Base-by-base conservation (phyloP, 2,888 invertebrate species). In the Augochlorella aurata region DNA sequence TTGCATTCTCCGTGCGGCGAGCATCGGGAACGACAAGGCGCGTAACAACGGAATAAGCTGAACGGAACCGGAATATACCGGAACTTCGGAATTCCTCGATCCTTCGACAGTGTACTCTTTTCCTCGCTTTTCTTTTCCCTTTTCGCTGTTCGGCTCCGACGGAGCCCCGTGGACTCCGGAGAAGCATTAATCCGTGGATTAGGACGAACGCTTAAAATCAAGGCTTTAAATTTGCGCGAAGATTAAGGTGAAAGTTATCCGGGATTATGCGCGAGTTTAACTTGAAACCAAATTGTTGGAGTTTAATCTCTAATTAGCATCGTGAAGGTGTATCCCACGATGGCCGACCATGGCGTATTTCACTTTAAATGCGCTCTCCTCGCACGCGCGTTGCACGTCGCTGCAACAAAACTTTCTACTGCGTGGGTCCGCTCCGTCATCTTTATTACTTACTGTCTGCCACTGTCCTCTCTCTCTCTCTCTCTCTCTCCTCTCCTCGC, bases 271-370 rank as follows among this genome's bases (percentile, higher is more conserved):
- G 68, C 73, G 73, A 75, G 85, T 82, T 85, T 82, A 77, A 68
- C 82, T 78, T 29, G 54, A 72, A 76, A 81, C 75, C 84, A 79
- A 87, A 87, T 82, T 70, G 82, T 79, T 69, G 82, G 69, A 68
- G 70, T 75, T 80, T 86, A 85, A 86, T 87, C 87, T 87, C 81
- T 86, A 87, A 85, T 87, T 87, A 83, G 85, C 85, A 85, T 86
- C 82, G 72, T n/a, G 29, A 44, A 38, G 71, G 67, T 77, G 75
- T 84, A 81, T 72, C 65, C 38, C 50, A n/a, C 71, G 75, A 72
- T 83, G 63, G 71, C 24, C 67, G 72, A 58, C 75, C 77, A 38
- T 73, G 45, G 21, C 71, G 58, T 74, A 65, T 86, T 81, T 73
- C 74, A 67, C 18, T 75, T 76, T 70, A 58, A 80, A 76, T 38